phyloP scores from a whole-genome alignment of 1,140 invertebrate species.

The Ostrea denselamellosa region DNA sequence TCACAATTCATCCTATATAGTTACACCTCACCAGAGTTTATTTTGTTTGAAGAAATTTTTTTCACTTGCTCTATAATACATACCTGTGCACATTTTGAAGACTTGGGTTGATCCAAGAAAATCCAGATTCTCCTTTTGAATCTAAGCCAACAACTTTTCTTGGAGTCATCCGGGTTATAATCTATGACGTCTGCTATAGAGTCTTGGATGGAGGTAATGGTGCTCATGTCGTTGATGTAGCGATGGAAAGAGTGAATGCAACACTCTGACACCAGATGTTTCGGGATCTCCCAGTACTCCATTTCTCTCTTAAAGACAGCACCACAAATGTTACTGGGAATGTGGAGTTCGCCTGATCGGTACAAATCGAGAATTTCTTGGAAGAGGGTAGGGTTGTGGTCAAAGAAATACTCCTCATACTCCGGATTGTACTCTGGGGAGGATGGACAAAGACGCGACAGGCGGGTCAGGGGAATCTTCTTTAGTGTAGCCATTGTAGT shows the following conservation, averaged over 20 bases:
- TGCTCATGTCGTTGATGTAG: slow-evolving; percentile 1
- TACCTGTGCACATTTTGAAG: slow-evolving; percentile 48
- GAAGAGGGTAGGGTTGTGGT: slow-evolving; percentile 41
- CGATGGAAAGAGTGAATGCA: slow-evolving; percentile 22
- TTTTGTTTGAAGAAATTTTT: neutral
- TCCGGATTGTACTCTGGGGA: slow-evolving; percentile 19
- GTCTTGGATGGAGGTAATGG: slow-evolving; percentile 44
- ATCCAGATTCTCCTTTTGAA: slow-evolving; percentile 38
- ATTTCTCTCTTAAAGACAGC: slow-evolving; percentile 29
- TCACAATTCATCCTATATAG: no score
- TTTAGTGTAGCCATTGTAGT: slow-evolving; percentile 40
- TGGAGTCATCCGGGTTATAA: neutral
- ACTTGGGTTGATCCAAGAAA: slow-evolving; percentile 58
- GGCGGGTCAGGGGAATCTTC: slow-evolving; percentile 28
- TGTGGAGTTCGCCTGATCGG: slow-evolving; percentile 42
- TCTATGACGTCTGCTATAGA: neutral
- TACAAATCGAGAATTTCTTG: slow-evolving; percentile 42
- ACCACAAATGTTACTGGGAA: slow-evolving; percentile 40
- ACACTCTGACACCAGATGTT: slow-evolving; percentile 29
- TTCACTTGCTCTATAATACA: neutral
- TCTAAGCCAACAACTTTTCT: neutral
- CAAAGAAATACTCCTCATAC: slow-evolving; percentile 43
- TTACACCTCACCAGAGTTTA: neutral
- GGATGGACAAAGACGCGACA: neutral
- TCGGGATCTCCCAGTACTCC: slow-evolving; percentile 46